Conservation (phyloP, 2,888 invertebrate genomes). For the Subacronicta megacephala region DNA sequence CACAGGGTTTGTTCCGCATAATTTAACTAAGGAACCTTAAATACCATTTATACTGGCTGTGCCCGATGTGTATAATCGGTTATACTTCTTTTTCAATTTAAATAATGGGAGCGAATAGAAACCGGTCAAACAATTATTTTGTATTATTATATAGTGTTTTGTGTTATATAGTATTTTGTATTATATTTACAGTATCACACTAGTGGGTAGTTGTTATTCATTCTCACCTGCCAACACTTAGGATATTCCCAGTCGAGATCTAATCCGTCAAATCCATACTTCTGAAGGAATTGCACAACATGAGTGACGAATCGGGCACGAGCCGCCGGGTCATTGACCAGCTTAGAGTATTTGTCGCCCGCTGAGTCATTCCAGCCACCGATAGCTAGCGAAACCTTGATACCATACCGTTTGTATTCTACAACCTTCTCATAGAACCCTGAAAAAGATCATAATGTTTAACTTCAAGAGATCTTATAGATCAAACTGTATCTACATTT, state of each 20-base stretch:
- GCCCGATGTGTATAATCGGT: no score
- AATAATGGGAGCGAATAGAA: no score
- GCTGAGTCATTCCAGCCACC: constrained; percentile 99
- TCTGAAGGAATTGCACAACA: constrained; percentile 93
- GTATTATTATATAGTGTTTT: no score
- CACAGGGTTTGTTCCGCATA: no score
- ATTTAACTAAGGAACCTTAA: no score
- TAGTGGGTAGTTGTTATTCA: background rate
- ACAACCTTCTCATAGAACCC: constrained; percentile 96
- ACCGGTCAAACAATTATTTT: no score
- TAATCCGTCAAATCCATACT: constrained; percentile 97
- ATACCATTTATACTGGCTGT: no score
- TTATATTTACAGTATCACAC: background rate
- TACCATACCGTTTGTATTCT: constrained; percentile 93
- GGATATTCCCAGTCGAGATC: constrained; percentile 99
- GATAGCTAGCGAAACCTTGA: constrained; percentile 96
- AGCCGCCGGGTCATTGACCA: constrained; percentile 94
- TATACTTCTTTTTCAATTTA: no score
- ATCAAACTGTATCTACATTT: background rate
- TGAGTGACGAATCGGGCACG: constrained; percentile 93
- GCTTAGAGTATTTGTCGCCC: constrained; percentile 96
- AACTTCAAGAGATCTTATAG: background rate
- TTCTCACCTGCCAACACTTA: constrained; percentile 93
- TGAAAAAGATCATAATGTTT: constrained; percentile 72
- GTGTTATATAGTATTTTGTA: no score